Conservation (phyloP, 2,888 invertebrate species). For the Athalia circularis region DNA sequence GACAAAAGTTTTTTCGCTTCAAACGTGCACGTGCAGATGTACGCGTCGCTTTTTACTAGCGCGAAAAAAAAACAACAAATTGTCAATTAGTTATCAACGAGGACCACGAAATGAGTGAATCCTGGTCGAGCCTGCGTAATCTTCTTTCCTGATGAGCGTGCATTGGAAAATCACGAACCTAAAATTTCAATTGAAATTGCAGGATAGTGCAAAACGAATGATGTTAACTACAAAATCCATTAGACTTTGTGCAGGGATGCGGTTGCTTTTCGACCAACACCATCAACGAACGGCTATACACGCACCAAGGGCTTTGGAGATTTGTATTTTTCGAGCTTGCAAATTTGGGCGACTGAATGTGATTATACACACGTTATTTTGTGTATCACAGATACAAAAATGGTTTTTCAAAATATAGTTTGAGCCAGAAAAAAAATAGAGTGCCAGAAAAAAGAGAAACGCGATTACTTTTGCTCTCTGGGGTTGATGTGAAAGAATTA, state of each 20-base stretch:
- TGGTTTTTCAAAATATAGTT: constrained; percentile 15
- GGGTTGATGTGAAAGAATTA: background rate
- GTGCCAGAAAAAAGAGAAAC: background rate
- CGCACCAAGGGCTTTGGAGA: background rate
- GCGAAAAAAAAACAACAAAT: background rate
- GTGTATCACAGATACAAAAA: constrained; percentile 25
- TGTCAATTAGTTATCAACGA: background rate
- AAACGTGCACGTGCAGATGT: no score
- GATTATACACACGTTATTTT: background rate
- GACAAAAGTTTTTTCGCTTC: background rate
- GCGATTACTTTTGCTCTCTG: background rate
- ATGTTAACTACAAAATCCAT: constrained; percentile 38
- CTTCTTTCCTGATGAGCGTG: background rate
- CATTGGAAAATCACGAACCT: background rate
- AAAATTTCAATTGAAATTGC: constrained; percentile 25
- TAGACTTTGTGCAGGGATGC: constrained; percentile 29
- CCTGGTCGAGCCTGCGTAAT: background rate
- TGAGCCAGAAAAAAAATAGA: constrained; percentile 14
- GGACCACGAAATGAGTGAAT: background rate
- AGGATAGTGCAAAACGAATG: constrained; percentile 14
- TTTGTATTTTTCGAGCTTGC: constrained; percentile 36
- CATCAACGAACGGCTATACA: constrained; percentile 19
- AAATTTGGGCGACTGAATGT: constrained; percentile 22
- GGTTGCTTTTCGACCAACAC: constrained; percentile 30
- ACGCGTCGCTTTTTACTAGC: no score